These are phyloP conservation scores for Saxicola maurus DNA, from an alignment of 2,797 vertebrate genomes.

Conservation along the genomic window DNA sequence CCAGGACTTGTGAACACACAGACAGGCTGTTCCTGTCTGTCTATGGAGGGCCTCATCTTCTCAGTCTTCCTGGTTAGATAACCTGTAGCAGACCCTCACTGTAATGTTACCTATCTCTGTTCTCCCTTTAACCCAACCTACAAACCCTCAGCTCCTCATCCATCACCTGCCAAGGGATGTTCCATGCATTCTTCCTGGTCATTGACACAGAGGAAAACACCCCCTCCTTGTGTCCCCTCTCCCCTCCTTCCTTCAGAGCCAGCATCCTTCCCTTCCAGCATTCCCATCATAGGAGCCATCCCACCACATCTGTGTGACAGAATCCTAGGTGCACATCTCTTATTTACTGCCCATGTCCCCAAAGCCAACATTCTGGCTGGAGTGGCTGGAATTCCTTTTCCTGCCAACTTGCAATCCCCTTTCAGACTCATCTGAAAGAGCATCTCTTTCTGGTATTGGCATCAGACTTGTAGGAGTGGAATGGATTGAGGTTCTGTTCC, in stretches of 20 bases:
- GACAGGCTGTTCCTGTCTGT: neutral
- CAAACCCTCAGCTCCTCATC: neutral
- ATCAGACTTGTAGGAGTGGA: neutral
- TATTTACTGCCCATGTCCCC: neutral
- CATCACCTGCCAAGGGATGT: neutral
- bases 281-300: neutral
- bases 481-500: neutral
- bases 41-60: neutral
- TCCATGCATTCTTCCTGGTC: neutral
- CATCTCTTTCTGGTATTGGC: neutral
- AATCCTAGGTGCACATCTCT: neutral
- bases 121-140: neutral
- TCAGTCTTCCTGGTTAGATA: neutral
- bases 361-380: neutral
- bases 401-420: neutral
- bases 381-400: neutral
- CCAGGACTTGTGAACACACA: neutral
- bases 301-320: neutral
- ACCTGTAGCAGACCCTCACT: neutral
- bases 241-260: neutral
- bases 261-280: neutral
- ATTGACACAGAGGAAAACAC: neutral
- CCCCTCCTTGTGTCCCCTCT: neutral
- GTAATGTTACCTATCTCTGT: neutral
- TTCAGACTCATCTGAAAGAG: too few species aligned